phyloP scores from a whole-genome alignment of 2,113 vertebrate genomes.

The Copsychus sechellarum region DNA sequence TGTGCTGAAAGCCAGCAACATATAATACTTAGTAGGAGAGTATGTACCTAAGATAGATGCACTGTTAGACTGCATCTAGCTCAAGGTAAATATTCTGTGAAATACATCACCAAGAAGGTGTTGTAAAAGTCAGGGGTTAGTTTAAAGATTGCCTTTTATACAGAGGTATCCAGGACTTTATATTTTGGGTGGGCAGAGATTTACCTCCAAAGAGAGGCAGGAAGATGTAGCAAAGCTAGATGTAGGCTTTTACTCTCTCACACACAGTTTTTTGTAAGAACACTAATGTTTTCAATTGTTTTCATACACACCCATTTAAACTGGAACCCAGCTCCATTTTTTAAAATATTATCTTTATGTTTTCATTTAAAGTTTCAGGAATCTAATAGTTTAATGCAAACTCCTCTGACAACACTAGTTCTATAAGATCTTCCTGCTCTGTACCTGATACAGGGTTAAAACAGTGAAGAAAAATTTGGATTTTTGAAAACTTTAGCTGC shows the following conservation, averaged over 20 bases:
- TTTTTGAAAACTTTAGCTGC: background rate
- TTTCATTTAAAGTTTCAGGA: background rate
- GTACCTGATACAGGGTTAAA: background rate
- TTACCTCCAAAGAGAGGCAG: background rate
- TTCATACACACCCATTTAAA: background rate
- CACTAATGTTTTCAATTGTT: background rate
- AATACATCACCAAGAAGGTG: background rate
- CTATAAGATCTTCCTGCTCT: background rate
- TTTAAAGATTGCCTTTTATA: background rate
- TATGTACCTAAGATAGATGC: background rate
- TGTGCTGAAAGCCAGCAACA: background rate
- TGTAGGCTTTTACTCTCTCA: background rate
- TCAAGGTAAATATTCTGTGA: background rate
- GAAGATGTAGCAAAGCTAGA: background rate
- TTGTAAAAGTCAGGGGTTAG: background rate
- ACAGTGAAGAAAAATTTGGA: background rate
- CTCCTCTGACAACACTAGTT: background rate
- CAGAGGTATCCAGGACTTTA: background rate
- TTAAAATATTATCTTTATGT: background rate
- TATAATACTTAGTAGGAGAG: background rate
- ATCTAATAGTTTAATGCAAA: background rate
- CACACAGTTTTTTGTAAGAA: background rate
- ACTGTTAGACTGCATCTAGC: background rate
- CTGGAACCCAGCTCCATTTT: background rate
- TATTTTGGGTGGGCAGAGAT: rapidly evolving